Conservation (phyloP, 1,140 invertebrate genomes). For the Papilio aristodemus region DNA sequence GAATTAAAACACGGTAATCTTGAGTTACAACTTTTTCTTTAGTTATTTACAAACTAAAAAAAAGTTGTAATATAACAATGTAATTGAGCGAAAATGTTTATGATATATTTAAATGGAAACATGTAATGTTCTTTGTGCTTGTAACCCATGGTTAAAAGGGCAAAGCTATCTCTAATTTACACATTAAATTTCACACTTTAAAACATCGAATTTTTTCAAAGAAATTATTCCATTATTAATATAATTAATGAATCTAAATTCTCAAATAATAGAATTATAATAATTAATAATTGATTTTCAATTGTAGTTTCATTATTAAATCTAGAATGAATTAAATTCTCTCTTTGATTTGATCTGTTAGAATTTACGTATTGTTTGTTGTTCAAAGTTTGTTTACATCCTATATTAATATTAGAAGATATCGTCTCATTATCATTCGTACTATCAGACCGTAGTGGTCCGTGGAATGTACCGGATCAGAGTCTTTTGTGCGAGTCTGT, state of each 20-base stretch:
- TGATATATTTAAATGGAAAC: neutral
- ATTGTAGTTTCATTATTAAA: neutral
- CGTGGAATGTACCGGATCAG: slow-evolving; percentile 57
- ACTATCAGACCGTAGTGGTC: slow-evolving; percentile 39
- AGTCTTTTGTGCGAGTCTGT: slow-evolving; percentile 66
- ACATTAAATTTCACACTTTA: neutral
- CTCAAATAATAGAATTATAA: neutral
- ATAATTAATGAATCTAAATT: slow-evolving; percentile 17
- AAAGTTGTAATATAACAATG: neutral
- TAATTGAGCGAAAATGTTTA: slow-evolving; percentile 3
- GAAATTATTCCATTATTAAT: neutral
- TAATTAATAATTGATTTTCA: slow-evolving; percentile 1
- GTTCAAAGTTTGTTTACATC: neutral
- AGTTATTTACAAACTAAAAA: no score
- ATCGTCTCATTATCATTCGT: neutral
- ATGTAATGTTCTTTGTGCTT: slow-evolving; percentile 18
- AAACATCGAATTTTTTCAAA: neutral
- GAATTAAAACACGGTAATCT: no score
- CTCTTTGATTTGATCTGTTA: slow-evolving; percentile 36
- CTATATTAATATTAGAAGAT: neutral
- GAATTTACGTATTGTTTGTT: slow-evolving; percentile 30
- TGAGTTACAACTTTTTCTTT: no score
- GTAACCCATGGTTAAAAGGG: no score
- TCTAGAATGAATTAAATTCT: neutral
- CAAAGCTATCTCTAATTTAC: slow-evolving; percentile 8